Conservation (phyloP, 2,113 vertebrate genomes). For the Antigone vipio region DNA sequence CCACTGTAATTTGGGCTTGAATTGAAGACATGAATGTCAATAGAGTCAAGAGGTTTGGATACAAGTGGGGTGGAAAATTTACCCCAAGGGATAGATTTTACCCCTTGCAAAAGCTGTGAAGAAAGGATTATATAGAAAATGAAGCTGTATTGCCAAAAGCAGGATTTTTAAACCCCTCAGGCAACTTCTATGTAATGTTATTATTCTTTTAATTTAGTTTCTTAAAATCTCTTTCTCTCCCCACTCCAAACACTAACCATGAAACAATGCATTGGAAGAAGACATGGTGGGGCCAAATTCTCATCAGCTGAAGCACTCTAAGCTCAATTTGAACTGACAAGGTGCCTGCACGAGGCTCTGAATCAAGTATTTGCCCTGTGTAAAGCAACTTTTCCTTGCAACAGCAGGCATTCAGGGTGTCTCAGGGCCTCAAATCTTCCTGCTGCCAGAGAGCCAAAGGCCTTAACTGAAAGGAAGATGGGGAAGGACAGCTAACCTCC, state of each 20-base stretch:
- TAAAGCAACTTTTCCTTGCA: background rate
- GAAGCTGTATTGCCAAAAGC: constrained; percentile 10
- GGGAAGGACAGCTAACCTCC: background rate
- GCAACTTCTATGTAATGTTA: constrained; percentile 17
- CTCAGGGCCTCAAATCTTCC: background rate
- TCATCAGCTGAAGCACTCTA: background rate
- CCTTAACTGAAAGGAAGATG: background rate
- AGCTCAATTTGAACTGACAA: background rate
- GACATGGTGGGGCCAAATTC: background rate
- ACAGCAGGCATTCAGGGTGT: background rate
- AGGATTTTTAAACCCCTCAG: background rate
- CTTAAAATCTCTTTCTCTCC: constrained; percentile 17
- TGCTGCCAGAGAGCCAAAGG: background rate
- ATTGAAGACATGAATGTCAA: constrained; percentile 51
- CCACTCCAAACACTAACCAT: background rate
- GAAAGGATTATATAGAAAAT: constrained; percentile 31
- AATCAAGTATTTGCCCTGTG: background rate
- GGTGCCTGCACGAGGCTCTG: background rate
- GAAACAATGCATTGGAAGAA: background rate
- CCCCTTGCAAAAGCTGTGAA: constrained; percentile 36
- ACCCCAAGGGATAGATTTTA: constrained; percentile 27
- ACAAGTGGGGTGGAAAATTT: constrained; percentile 55
- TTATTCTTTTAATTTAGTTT: constrained; percentile 54
- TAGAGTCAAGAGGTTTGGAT: constrained; percentile 44
- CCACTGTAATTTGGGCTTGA: constrained; percentile 51